Base-by-base conservation (phyloP, 2,888 invertebrate species). In the Drosophila kanekoi region DNA sequence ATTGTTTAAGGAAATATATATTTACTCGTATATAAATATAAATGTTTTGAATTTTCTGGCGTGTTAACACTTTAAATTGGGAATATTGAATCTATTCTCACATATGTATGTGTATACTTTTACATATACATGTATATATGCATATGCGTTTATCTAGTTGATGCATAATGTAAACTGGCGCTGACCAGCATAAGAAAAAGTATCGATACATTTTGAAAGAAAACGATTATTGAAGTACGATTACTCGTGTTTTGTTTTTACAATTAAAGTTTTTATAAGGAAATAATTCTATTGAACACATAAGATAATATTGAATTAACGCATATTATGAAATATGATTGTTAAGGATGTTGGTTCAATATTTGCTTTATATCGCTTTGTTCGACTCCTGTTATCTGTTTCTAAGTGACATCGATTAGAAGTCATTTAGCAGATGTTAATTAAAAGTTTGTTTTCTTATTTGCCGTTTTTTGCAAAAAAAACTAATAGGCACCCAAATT, bases 1-100 rank as follows among this genome's bases (percentile, higher is more conserved):
- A 76, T 33, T 69, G 41, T 38, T 28, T 70, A 76, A 73, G 76
- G 8, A 74, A 72, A 72, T 68, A 72, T 72, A 63, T 53, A 69
- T 57, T 5, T 13, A 72, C 28, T 52, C 70, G 51, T 70, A 65
- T 70, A 72, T 59, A 54, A 51, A 59, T 52, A 72, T 10, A 18
- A 14, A 65, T 35, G n/a, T 37, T 37, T 43, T 56, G 48, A 47
- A 54, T 44, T 62, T 20, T 10, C 43, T 41, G 35, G 28, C 11
- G 32, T 11, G 18, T 9, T 5, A 35, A 35, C 3, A 40, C n/a
- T 28, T 10, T 6, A 5, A 28, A 33, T 18, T 20, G 4, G 10
- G 23, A 33, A 8, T 11, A 16, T 8, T 2, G 14, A 4, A 2
- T 1, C 8, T 51, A 14, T 37, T 51, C 8, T 9, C 38, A 38